Evolutionary conservation across 2,888 invertebrate species (phyloP), one percentile per base, ranked within the genome.

Genomic region (Luffia ferchaultella): DNA sequence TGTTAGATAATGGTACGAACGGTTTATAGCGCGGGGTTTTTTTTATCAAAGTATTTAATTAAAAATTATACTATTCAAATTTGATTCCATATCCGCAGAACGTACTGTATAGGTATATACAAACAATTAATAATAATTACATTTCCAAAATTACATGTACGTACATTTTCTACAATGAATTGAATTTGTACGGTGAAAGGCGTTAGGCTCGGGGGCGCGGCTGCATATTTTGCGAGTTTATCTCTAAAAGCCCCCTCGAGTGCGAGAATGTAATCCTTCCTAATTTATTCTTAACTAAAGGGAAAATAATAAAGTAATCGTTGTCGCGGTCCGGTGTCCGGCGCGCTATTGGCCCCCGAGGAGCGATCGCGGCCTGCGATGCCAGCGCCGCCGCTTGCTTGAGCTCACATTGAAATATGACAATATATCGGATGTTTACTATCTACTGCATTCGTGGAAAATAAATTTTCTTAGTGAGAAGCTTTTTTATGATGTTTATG

Each of bases 241-340:
- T 30, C 5, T 30, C 30, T 30, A 30, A 30, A 7, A 30, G 30
- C 30, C 3, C 30, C 30, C 30, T 12, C 5, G 30, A 30, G 30
- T 12, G 3, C 30, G 30, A 12, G 65, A 65, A 59, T 61, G 60
- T 78, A 76, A 78, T 76, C 73, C 70, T 57, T 45, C 58, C 63
- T 76, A 80, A 82, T 77, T 67, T 82, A 82, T 82, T 73, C 82
- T 68, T 65, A 79, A 80, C 80, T 76, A 79, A 82, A 79, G 78
- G 80, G 76, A 66, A 55, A 54, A 55, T 54, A 54, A 53, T 55
- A 69, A 61, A 49, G 42, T 57, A 63, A 61, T 42, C 46, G 48
- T 20, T 3, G 30, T 16, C 30, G 30, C 41, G 46, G 30, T 42
- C 19, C 42, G 18, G 49, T n/a, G 56, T 56, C 54, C 53, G 52